Evolutionary conservation across 1,140 invertebrate genomes (phyloP).

Genomic region (Habropoda laboriosa): DNA sequence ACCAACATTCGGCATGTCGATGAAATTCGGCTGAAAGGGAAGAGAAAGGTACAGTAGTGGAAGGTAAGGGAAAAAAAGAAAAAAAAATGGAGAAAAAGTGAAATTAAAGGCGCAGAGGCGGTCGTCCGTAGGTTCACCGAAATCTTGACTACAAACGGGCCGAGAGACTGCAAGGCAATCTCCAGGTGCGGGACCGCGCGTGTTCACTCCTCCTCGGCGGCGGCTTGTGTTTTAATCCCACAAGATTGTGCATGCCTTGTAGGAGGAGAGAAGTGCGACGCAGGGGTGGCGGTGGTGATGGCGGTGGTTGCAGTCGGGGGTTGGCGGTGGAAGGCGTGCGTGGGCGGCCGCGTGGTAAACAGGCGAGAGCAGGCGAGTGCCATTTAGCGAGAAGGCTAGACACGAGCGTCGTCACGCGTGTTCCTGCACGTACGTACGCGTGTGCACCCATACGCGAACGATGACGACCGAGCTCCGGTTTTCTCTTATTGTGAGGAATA

Average conservation of each 20-base stretch:
- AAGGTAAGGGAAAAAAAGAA: constrained; percentile 15
- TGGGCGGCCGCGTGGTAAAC: constrained; percentile 55
- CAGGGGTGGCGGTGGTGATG: constrained; percentile 10
- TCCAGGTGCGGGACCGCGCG: constrained; percentile 42
- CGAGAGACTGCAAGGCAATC: constrained; percentile 60
- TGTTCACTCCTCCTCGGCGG: constrained; percentile 50
- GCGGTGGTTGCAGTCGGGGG: background rate
- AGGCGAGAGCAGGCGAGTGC: constrained; percentile 67
- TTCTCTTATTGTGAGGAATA: constrained; percentile 71
- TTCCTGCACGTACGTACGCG: constrained; percentile 45
- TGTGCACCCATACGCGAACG: constrained; percentile 39
- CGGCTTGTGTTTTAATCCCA: constrained; percentile 76
- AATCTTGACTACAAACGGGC: constrained; percentile 76
- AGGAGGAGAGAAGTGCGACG: constrained; percentile 47
- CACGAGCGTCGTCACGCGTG: constrained; percentile 62
- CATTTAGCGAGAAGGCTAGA: constrained; percentile 77
- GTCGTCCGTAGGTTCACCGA: constrained; percentile 61
- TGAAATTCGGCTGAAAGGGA: constrained; percentile 24
- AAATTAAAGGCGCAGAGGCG: constrained; percentile 68
- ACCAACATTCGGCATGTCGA: no score
- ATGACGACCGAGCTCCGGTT: constrained; percentile 57
- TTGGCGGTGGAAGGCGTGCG: constrained; percentile 42
- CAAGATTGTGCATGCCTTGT: constrained; percentile 72
- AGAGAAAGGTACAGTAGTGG: background rate
- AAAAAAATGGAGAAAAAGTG: constrained; percentile 54